A percentile compares a stretch with the other conserved stretches of the same genome.
phyloP scores from a whole-genome alignment of 1,140 invertebrate genomes.

The Leptinotarsa defecta region DNA sequence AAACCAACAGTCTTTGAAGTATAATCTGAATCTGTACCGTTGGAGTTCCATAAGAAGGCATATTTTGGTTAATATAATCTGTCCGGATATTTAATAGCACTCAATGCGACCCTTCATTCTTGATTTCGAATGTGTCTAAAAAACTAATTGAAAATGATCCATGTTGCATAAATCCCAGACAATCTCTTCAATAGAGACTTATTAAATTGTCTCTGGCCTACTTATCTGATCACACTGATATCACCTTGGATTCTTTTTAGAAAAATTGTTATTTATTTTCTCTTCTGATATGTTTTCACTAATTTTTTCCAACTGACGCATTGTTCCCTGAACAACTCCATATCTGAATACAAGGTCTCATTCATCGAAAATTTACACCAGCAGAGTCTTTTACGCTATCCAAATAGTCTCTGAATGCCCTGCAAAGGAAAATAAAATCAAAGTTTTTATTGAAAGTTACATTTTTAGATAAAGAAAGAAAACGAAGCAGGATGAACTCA shows the following conservation, averaged over 20 bases:
- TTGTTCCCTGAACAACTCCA: too few species aligned
- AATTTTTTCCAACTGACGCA: too few species aligned
- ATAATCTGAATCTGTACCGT: not conserved
- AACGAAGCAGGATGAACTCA: slow-evolving; percentile 22
- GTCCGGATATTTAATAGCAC: not conserved
- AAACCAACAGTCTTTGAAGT: too few species aligned
- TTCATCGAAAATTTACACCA: not conserved
- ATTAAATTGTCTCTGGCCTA: too few species aligned
- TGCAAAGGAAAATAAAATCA: not conserved
- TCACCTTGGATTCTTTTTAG: too few species aligned
- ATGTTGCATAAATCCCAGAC: too few species aligned
- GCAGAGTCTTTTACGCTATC: not conserved
- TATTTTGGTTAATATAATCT: not conserved
- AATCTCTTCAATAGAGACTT: too few species aligned
- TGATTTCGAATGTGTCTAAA: not conserved
- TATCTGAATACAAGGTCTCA: not conserved
- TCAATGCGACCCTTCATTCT: not conserved
- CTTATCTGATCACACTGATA: too few species aligned
- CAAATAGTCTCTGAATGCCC: not conserved
- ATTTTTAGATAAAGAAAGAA: slow-evolving; percentile 22
- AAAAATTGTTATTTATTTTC: too few species aligned
- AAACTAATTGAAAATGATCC: too few species aligned
- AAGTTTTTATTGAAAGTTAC: slow-evolving; percentile 23
- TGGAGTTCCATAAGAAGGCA: not conserved
- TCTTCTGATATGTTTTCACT: too few species aligned